Evolutionary conservation across 2,888 invertebrate genomes (phyloP).

Genomic region (Elmis aenea): DNA sequence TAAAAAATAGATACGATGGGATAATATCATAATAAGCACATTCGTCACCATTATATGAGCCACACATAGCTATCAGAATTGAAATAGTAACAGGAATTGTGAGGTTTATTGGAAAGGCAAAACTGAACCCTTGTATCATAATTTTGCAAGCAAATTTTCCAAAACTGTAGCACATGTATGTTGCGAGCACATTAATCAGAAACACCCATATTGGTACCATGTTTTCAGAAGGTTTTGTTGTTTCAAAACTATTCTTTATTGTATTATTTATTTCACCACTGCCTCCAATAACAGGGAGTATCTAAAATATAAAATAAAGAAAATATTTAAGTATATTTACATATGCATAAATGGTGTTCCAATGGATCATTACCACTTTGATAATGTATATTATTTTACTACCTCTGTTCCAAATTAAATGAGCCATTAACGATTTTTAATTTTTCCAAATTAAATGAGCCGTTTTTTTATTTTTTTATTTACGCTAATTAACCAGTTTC

Average conservation of each 20-base stretch:
- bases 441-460: too few species aligned
- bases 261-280: conserved; percentile 33
- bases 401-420: too few species aligned
- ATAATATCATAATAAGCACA: conserved; percentile 71
- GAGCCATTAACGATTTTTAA: too few species aligned
- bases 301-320: conserved; percentile 38
- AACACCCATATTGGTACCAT: conserved; percentile 56
- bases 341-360: too few species aligned
- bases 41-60: conserved; percentile 58
- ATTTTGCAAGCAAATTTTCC: conserved; percentile 85
- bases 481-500: too few species aligned
- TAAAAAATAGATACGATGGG: conserved; percentile 86
- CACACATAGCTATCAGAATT: conserved; percentile 62
- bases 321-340: conserved; percentile 11
- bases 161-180: conserved; percentile 62
- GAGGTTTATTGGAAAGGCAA: conserved; percentile 75
- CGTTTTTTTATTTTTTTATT: too few species aligned
- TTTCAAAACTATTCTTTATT: conserved; percentile 23
- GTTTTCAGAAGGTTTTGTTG: conserved; percentile 7
- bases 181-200: conserved; percentile 60
- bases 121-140: conserved; percentile 82
- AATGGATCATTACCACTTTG: too few species aligned
- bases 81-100: conserved; percentile 70
- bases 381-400: too few species aligned
- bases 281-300: conserved; percentile 45